phyloP scores from a whole-genome alignment of 2,113 vertebrate species.

The Vanacampus margaritifer region DNA sequence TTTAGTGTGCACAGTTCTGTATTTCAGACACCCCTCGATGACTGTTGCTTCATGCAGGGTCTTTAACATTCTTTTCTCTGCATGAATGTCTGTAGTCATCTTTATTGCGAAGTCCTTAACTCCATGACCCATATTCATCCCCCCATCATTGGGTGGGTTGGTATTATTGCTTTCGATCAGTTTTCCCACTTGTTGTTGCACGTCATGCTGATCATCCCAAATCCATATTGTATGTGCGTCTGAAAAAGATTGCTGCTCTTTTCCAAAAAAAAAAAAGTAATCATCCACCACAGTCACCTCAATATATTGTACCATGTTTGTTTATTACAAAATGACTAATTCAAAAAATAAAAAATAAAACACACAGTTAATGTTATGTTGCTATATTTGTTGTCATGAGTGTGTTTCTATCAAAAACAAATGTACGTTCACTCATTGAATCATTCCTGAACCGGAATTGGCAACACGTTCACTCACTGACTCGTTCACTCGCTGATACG shows the following conservation, averaged over 20 bases:
- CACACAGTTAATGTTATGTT: too few species aligned
- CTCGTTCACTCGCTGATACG: too few species aligned
- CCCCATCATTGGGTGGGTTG: background rate
- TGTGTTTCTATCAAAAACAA: too few species aligned
- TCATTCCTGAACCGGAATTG: too few species aligned
- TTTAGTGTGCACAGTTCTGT: constrained; percentile 22
- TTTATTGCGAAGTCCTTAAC: constrained; percentile 20
- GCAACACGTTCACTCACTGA: too few species aligned
- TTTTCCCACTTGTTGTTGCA: constrained; percentile 10
- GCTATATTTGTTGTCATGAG: too few species aligned
- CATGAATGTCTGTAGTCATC: constrained; percentile 31
- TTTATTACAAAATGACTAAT: constrained; percentile 9
- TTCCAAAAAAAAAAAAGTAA: constrained; percentile 13
- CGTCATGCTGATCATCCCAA: constrained; percentile 3
- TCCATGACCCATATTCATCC: background rate
- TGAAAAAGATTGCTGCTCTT: constrained; percentile 12
- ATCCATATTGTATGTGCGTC: constrained; percentile 5
- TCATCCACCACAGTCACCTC: constrained; percentile 10
- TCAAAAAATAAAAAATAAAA: background rate
- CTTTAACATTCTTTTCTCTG: constrained; percentile 34
- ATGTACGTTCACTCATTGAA: too few species aligned
- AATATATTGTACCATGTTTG: constrained; percentile 34
- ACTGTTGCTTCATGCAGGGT: constrained; percentile 35
- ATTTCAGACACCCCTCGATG: constrained; percentile 37
- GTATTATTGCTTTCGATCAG: background rate